Conservation (phyloP, 2,888 invertebrate species). For the Latrodectus elegans region DNA sequence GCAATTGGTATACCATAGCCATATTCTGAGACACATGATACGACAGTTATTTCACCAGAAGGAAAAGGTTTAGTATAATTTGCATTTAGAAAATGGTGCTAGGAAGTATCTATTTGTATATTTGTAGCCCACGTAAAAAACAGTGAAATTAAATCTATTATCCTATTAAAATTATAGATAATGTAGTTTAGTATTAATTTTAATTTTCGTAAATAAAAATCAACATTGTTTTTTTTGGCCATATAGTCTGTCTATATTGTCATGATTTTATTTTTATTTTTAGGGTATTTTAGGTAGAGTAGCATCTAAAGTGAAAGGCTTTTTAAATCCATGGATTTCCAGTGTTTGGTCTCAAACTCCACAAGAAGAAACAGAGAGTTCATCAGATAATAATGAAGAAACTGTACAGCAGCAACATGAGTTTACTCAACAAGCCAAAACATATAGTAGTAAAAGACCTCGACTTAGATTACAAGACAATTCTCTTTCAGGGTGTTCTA, state of each 20-base stretch:
- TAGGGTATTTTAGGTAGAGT: slow-evolving; percentile 53
- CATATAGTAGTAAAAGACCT: slow-evolving; percentile 23
- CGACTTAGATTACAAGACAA: slow-evolving; percentile 8
- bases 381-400: slow-evolving; percentile 18
- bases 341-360: slow-evolving; percentile 34
- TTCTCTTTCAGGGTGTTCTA: background rate
- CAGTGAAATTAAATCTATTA: no score
- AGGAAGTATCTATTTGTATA: no score
- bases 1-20: no score
- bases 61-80: no score
- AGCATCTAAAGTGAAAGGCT: slow-evolving; percentile 50
- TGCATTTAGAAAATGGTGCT: no score
- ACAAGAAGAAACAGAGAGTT: slow-evolving; percentile 14
- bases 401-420: background rate
- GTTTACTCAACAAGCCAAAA: background rate
- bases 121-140: no score
- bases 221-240: no score
- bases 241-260: background rate
- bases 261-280: background rate
- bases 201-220: no score
- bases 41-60: no score
- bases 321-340: slow-evolving; percentile 48
- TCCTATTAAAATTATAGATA: no score
- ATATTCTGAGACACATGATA: no score
- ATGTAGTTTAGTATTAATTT: no score